Conservation (phyloP, 2,888 invertebrate species). For the Agrotis ipsilon region DNA sequence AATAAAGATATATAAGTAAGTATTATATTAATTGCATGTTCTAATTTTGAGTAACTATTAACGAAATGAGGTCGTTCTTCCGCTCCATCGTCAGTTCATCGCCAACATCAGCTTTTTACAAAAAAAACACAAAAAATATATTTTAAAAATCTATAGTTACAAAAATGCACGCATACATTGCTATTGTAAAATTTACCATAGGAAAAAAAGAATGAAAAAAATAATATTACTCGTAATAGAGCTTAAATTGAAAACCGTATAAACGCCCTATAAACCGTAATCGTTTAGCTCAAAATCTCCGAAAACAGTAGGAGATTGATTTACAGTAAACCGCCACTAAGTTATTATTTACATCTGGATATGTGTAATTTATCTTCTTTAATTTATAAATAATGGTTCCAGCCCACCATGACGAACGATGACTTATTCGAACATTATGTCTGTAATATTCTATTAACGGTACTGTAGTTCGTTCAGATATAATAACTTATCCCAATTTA, state of each 20-base stretch:
- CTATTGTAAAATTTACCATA: no score
- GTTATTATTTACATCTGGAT: conserved; percentile 52
- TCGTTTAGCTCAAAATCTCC: conserved; percentile 3
- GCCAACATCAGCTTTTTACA: no score
- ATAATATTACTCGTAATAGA: no score
- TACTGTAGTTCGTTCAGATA: conserved; percentile 67
- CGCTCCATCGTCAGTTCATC: no score
- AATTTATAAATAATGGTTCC: conserved; percentile 63
- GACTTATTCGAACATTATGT: conserved; percentile 82
- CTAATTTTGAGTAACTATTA: neutral
- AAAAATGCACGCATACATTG: no score
- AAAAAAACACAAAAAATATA: no score
- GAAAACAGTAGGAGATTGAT: conserved; percentile 42
- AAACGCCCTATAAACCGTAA: neutral
- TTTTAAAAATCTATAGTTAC: no score
- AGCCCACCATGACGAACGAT: conserved; percentile 78
- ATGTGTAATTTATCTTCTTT: conserved; percentile 58
- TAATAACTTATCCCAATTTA: conserved; percentile 80
- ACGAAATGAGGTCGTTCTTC: neutral
- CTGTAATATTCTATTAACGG: conserved; percentile 84
- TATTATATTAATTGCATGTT: neutral
- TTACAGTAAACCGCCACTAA: conserved; percentile 50
- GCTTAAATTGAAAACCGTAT: conserved; percentile 1
- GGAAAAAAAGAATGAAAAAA: no score
- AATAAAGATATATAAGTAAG: neutral